phyloP scores from a whole-genome alignment of 2,797 vertebrate species.

The Carapus acus region DNA sequence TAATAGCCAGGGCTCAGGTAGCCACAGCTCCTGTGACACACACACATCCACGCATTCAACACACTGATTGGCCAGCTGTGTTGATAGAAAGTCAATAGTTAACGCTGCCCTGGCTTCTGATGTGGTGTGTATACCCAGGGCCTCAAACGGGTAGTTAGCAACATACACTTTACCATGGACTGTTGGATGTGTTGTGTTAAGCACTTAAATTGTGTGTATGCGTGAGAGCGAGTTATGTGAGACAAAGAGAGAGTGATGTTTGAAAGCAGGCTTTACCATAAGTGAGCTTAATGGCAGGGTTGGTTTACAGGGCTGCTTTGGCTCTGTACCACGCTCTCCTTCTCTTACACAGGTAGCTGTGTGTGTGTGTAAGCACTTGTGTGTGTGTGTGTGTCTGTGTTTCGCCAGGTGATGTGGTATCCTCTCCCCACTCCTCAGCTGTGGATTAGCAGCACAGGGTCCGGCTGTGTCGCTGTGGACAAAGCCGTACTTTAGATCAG shows the following conservation, averaged over 20 bases:
- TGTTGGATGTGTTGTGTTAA: neutral
- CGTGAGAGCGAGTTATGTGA: neutral
- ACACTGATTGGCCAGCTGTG: neutral
- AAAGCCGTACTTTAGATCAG: neutral
- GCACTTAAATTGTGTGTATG: neutral
- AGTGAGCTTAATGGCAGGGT: conserved; percentile 1
- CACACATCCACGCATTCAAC: neutral
- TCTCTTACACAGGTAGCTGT: conserved; percentile 6
- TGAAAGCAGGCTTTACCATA: neutral
- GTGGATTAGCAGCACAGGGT: neutral
- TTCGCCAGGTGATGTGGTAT: neutral
- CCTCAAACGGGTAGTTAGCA: neutral
- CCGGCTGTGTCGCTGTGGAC: neutral
- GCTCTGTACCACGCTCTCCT: conserved; percentile 17
- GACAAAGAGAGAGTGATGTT: neutral
- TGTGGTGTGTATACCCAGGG: conserved; percentile 13
- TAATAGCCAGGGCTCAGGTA: neutral
- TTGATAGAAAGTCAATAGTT: conserved; percentile 1
- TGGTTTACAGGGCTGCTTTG: conserved; percentile 12
- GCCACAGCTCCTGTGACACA: neutral
- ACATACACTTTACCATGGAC: conserved; percentile 1
- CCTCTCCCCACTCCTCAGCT: neutral
- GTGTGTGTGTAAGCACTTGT: conserved; percentile 4
- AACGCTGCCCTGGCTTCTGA: neutral
- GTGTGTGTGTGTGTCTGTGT: neutral